Evolutionary conservation across 1,140 invertebrate species (phyloP).

Genomic region (Caenorhabditis inopinata): DNA sequence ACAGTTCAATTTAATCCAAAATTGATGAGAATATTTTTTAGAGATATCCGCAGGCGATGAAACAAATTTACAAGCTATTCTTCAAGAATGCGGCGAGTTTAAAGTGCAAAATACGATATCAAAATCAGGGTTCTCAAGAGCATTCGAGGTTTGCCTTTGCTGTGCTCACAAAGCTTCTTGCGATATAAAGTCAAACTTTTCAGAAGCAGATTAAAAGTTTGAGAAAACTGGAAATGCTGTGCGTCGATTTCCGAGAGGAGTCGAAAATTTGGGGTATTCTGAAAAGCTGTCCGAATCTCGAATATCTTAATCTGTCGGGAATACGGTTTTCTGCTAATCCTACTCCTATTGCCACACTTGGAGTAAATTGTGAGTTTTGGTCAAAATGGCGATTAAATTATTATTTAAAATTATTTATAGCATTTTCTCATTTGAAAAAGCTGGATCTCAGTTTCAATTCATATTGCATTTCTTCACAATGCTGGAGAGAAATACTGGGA

Average conservation of each 20-base stretch:
- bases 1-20: background rate
- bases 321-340: background rate
- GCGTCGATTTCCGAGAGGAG: background rate
- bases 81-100: background rate
- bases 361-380: too few relatives aligned
- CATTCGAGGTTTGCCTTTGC: background rate
- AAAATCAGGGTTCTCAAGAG: background rate
- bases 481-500: background rate
- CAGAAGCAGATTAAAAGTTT: background rate
- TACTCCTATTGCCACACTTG: background rate
- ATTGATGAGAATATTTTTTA: background rate
- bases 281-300: background rate
- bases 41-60: background rate
- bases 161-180: background rate
- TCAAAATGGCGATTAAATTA: too few relatives aligned
- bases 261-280: background rate
- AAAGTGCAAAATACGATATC: background rate
- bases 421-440: background rate
- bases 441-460: constrained; percentile 10
- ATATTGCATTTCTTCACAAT: background rate
- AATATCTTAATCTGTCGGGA: background rate
- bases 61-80: background rate
- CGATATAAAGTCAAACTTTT: background rate
- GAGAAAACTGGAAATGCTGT: background rate
- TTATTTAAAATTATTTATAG: too few relatives aligned